phyloP scores from a whole-genome alignment of 2,797 vertebrate species.

The Hypotaenidia philippensis region DNA sequence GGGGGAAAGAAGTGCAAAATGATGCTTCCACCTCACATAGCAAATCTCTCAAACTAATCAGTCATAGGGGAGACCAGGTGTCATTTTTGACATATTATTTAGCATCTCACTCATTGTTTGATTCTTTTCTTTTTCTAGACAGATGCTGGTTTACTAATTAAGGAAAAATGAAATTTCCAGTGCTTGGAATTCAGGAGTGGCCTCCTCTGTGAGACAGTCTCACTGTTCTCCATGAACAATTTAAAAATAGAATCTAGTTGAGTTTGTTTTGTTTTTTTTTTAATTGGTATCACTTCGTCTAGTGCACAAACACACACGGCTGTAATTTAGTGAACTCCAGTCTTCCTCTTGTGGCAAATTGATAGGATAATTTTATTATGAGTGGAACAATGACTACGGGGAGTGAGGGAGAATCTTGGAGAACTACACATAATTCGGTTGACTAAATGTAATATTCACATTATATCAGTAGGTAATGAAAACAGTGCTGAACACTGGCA shows the following conservation, averaged over 20 bases:
- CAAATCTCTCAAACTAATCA: slow-evolving; percentile 77
- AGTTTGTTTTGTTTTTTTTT: slow-evolving; percentile 20
- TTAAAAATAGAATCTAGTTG: slow-evolving; percentile 70
- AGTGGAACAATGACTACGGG: slow-evolving; percentile 81
- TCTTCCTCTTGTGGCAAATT: slow-evolving; percentile 82
- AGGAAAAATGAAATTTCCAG: slow-evolving; percentile 70
- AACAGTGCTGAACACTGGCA: slow-evolving; percentile 64
- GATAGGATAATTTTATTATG: slow-evolving; percentile 85
- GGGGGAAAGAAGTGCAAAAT: slow-evolving; percentile 14
- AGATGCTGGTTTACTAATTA: slow-evolving; percentile 78
- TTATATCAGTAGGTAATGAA: slow-evolving; percentile 80
- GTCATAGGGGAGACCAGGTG: slow-evolving; percentile 76
- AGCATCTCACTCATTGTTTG: slow-evolving; percentile 60
- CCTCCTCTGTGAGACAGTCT: slow-evolving; percentile 56
- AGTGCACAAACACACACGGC: slow-evolving; percentile 75
- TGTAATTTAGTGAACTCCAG: slow-evolving; percentile 86
- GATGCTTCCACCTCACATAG: slow-evolving; percentile 59
- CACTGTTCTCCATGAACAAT: slow-evolving; percentile 42
- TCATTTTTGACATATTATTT: slow-evolving; percentile 82
- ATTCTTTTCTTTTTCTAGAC: slow-evolving; percentile 58
- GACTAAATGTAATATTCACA: slow-evolving; percentile 82
- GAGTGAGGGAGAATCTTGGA: slow-evolving; percentile 73
- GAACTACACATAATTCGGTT: slow-evolving; percentile 78
- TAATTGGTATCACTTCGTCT: slow-evolving; percentile 79
- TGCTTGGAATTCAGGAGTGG: slow-evolving; percentile 50